These are phyloP conservation scores for Ormyrus rosae DNA, from an alignment of 2,888 invertebrate genomes.

Conservation along the genomic window DNA sequence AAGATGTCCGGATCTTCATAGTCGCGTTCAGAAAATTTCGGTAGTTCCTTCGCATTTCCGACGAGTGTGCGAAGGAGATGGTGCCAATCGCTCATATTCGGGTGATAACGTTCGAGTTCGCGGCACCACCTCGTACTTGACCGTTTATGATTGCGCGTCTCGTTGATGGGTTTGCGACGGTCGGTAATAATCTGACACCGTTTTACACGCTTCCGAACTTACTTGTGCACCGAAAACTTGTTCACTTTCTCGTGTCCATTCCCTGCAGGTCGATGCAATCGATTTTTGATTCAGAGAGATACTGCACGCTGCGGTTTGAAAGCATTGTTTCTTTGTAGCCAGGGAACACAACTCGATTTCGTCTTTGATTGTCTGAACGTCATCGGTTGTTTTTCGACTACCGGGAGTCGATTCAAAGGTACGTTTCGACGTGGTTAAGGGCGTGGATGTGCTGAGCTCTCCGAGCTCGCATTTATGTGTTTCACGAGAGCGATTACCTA, in stretches of 20 bases:
- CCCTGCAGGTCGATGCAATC: no score
- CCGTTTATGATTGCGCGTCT: not conserved
- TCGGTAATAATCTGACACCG: not conserved
- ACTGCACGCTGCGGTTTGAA: no score
- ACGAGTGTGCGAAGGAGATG: not conserved
- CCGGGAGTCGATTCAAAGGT: slow-evolving; percentile 11
- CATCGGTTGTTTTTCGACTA: not conserved
- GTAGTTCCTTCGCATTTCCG: not conserved
- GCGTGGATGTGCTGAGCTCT: no score
- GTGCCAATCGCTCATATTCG: not conserved
- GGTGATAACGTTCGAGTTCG: no score
- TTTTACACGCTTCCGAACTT: not conserved
- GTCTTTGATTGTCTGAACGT: not conserved
- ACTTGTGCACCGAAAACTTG: not conserved
- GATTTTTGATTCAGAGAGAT: no score
- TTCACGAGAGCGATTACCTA: no score
- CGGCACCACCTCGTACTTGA: not conserved
- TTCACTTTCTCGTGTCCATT: not conserved
- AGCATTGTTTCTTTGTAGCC: no score
- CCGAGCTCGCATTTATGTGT: no score
- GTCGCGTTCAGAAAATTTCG: not conserved
- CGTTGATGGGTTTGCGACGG: not conserved
- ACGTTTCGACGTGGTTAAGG: no score
- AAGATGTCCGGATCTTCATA: not conserved
- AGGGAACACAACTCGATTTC: no score